Evolutionary conservation across 1,140 invertebrate genomes (phyloP).

Genomic region (Triops longicaudatus): DNA sequence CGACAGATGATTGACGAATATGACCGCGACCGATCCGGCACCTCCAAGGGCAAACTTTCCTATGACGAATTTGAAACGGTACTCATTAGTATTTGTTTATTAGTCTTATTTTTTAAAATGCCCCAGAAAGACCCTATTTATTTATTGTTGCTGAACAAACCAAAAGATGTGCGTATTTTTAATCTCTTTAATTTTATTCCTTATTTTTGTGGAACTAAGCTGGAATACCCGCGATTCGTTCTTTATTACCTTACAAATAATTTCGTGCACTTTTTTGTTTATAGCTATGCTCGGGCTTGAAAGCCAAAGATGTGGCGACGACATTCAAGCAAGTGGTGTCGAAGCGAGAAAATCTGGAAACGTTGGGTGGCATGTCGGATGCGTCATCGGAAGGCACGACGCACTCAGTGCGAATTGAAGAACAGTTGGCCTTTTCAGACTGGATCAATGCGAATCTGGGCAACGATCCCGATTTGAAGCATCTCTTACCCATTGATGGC

Average conservation of each 20-base stretch:
- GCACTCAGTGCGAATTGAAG: slow-evolving; percentile 86
- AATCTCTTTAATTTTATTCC: background rate
- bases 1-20: slow-evolving; percentile 82
- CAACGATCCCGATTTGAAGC: slow-evolving; percentile 76
- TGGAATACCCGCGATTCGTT: too few relatives aligned
- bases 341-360: slow-evolving; percentile 87
- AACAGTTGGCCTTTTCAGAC: slow-evolving; percentile 95
- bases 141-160: too few relatives aligned
- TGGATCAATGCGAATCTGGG: slow-evolving; percentile 95
- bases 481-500: slow-evolving; percentile 80
- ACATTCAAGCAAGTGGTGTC: slow-evolving; percentile 87
- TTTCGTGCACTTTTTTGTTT: slow-evolving; percentile 27
- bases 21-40: slow-evolving; percentile 55
- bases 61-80: slow-evolving; percentile 76
- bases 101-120: too few relatives aligned
- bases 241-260: too few relatives aligned
- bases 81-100: too few relatives aligned
- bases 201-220: too few relatives aligned
- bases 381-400: slow-evolving; percentile 89
- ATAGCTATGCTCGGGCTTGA: slow-evolving; percentile 76
- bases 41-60: slow-evolving; percentile 61
- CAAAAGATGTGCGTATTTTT: background rate
- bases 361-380: slow-evolving; percentile 85
- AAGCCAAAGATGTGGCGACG: slow-evolving; percentile 73
- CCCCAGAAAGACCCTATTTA: too few relatives aligned